Conservation (phyloP, 2,113 vertebrate genomes). For the Neotoma lepida region DNA sequence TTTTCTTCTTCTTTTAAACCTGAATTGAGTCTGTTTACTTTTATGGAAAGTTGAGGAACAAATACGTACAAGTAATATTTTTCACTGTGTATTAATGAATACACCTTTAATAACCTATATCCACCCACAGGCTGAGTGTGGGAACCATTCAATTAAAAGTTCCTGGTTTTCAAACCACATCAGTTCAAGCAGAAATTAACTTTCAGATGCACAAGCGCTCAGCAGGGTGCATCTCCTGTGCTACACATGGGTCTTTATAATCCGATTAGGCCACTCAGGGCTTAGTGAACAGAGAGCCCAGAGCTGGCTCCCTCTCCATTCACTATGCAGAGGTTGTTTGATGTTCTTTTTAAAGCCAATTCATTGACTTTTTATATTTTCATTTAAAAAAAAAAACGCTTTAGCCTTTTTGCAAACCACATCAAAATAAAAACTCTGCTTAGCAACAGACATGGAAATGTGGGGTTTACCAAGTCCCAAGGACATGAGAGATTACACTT, state of each 20-base stretch:
- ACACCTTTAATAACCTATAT: not conserved
- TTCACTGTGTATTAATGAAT: not conserved
- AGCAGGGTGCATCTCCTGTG: not conserved
- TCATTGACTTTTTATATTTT: slow-evolving; percentile 43
- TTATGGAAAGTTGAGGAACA: not conserved
- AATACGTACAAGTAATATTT: not conserved
- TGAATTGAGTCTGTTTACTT: not conserved
- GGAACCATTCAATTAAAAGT: not conserved
- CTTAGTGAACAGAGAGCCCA: not conserved
- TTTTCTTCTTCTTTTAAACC: not conserved
- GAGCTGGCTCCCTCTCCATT: not conserved
- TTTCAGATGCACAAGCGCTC: not conserved
- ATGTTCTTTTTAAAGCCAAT: slow-evolving; percentile 20
- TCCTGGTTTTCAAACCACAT: not conserved
- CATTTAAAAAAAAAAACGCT: slow-evolving; percentile 28
- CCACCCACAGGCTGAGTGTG: not conserved
- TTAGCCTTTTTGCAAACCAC: slow-evolving; percentile 6
- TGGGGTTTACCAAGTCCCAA: slow-evolving; percentile 27
- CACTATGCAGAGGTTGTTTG: not conserved
- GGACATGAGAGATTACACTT: slow-evolving; percentile 53
- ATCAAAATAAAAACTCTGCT: slow-evolving; percentile 58
- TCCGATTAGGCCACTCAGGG: not conserved
- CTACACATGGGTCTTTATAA: not conserved
- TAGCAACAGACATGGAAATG: not conserved
- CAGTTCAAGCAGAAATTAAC: not conserved